Conservation (phyloP, 2,888 invertebrate genomes). For the Volucella inflata region DNA sequence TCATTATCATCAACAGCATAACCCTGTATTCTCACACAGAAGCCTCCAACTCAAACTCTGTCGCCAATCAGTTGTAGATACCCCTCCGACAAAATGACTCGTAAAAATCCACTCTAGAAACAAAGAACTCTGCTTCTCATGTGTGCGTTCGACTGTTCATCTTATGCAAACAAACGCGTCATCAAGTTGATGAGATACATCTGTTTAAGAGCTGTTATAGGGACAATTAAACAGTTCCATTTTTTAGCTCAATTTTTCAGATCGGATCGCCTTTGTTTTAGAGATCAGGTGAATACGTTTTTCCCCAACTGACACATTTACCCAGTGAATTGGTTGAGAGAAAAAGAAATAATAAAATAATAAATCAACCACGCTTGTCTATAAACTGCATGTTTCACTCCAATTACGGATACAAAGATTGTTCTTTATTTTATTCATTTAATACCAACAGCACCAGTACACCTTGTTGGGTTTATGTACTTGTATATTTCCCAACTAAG, state of each 20-base stretch:
- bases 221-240: constrained; percentile 21
- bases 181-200: constrained; percentile 57
- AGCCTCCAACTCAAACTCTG: neutral
- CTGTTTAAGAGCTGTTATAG: constrained; percentile 47
- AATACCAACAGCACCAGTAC: constrained; percentile 16
- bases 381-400: constrained; percentile 13
- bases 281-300: constrained; percentile 1
- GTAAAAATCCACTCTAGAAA: constrained; percentile 3
- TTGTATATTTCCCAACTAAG: neutral
- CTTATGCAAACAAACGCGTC: constrained; percentile 41
- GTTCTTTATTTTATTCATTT: constrained; percentile 7
- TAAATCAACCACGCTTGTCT: constrained; percentile 30
- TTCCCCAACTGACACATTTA: constrained; percentile 44
- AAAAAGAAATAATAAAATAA: constrained; percentile 47
- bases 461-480: neutral
- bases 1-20: constrained; percentile 52
- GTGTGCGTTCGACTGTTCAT: constrained; percentile 15
- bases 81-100: neutral
- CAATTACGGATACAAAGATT: constrained; percentile 38
- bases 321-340: constrained; percentile 19
- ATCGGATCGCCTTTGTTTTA: constrained; percentile 37
- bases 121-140: constrained; percentile 17
- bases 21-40: constrained; percentile 40
- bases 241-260: constrained; percentile 24
- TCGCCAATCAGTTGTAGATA: neutral